Conservation (phyloP, 2,888 invertebrate species). For the Stenodema calcarata region DNA sequence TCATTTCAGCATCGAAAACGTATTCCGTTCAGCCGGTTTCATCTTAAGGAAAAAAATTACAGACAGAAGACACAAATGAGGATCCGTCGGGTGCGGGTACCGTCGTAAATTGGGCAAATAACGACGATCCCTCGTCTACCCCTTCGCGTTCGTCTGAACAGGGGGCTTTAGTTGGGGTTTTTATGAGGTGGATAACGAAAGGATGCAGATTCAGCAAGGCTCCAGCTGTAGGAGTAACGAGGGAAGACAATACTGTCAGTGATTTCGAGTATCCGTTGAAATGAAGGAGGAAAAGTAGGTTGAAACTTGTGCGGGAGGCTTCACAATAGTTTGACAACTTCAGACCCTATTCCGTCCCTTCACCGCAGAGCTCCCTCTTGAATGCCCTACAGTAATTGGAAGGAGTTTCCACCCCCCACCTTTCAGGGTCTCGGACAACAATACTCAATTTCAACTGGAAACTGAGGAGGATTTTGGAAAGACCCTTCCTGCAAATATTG, state of each 20-base stretch:
- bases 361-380: background rate
- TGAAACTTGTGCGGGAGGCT: background rate
- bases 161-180: background rate
- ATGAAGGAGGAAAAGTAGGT: background rate
- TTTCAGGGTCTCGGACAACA: background rate
- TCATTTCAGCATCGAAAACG: background rate
- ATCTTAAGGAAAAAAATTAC: background rate
- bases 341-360: background rate
- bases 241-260: background rate
- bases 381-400: background rate
- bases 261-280: background rate
- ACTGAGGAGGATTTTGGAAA: background rate
- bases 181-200: background rate
- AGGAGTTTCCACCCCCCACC: background rate
- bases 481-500: background rate
- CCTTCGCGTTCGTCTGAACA: background rate
- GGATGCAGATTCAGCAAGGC: background rate
- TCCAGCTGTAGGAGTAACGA: background rate
- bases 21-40: background rate
- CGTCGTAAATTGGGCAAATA: slow-evolving; percentile 20
- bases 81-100: slow-evolving; percentile 4
- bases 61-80: background rate
- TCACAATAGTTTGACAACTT: background rate
- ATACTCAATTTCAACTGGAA: background rate
- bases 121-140: background rate